These are phyloP conservation scores for Eciton burchellii DNA, from an alignment of 1,140 invertebrate species.

Conservation along the genomic window DNA sequence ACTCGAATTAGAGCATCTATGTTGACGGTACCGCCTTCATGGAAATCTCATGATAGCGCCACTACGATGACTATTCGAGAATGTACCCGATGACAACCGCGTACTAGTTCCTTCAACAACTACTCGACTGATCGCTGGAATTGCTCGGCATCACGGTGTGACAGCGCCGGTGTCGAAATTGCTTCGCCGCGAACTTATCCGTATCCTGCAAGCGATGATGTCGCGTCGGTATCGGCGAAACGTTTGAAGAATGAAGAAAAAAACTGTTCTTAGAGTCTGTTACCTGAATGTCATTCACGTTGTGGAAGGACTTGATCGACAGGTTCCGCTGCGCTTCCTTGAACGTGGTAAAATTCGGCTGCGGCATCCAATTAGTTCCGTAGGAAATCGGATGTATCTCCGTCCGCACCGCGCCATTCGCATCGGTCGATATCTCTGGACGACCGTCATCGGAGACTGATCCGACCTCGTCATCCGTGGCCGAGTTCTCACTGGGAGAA, in stretches of 20 bases:
- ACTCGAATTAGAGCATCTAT: background rate
- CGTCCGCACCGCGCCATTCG: background rate
- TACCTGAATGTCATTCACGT: slow-evolving; percentile 51
- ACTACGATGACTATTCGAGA: background rate
- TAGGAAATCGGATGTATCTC: slow-evolving; percentile 73
- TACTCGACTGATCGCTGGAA: slow-evolving; percentile 75
- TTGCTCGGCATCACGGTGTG: slow-evolving; percentile 76
- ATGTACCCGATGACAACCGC: background rate
- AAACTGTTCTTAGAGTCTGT: background rate
- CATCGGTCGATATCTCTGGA: slow-evolving; percentile 72
- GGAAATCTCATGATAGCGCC: background rate
- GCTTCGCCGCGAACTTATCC: slow-evolving; percentile 30
- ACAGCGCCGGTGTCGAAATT: slow-evolving; percentile 71
- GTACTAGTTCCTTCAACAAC: slow-evolving; percentile 62
- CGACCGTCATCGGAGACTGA: slow-evolving; percentile 74
- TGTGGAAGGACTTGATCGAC: slow-evolving; percentile 70
- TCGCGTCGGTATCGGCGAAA: background rate
- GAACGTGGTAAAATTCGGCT: slow-evolving; percentile 70
- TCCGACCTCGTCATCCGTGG: slow-evolving; percentile 73
- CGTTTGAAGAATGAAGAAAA: background rate
- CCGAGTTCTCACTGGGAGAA: background rate
- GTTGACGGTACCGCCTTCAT: background rate
- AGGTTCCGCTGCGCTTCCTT: slow-evolving; percentile 71
- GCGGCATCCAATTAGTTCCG: slow-evolving; percentile 72
- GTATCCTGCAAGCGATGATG: slow-evolving; percentile 40